Conservation (phyloP, 2,888 invertebrate species). For the Pecten maximus region DNA sequence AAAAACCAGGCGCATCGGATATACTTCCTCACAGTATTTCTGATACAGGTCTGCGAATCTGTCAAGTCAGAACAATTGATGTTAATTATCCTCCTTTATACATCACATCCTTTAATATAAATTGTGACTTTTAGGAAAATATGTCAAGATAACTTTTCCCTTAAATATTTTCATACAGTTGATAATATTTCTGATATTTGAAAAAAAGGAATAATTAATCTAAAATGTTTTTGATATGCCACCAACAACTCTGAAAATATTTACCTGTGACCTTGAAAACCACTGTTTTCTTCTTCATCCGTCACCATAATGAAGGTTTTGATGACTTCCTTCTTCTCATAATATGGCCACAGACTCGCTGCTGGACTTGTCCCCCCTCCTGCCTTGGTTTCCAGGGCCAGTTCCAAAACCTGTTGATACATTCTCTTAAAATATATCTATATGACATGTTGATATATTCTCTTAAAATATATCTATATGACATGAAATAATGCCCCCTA, state of each 20-base stretch:
- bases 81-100: too few species aligned
- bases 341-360: conserved; percentile 80
- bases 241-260: neutral
- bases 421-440: neutral
- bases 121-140: too few species aligned
- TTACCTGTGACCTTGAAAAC: conserved; percentile 57
- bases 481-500: too few species aligned
- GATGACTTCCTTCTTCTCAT: conserved; percentile 77
- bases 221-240: too few species aligned
- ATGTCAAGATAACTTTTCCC: too few species aligned
- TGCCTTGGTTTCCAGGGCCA: conserved; percentile 77
- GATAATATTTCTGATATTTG: too few species aligned
- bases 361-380: conserved; percentile 79
- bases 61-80: conserved; percentile 56
- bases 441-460: conserved; percentile 71
- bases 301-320: conserved; percentile 82
- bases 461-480: neutral
- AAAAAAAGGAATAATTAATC: too few species aligned
- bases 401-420: conserved; percentile 74
- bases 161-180: too few species aligned
- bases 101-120: too few species aligned
- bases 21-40: conserved; percentile 80
- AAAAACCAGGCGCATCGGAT: conserved; percentile 80
- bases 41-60: conserved; percentile 78
- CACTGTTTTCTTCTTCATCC: conserved; percentile 81